phyloP scores from a whole-genome alignment of 2,797 vertebrate genomes.

The Dermochelys coriacea region DNA sequence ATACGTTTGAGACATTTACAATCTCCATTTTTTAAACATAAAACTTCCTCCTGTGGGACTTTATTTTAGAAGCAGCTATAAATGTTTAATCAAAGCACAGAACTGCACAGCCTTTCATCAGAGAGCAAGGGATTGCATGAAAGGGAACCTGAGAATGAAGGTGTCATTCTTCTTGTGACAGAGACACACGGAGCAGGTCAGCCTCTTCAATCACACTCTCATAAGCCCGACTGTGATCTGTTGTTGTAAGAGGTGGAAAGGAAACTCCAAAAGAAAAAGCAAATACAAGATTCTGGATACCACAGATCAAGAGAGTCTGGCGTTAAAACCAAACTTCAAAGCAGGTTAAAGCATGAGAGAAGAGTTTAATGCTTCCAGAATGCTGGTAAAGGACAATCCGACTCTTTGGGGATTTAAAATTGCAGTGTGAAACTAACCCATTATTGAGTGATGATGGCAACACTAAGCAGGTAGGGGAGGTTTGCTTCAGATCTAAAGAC shows the following conservation, averaged over 20 bases:
- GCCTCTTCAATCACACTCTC: too few species aligned
- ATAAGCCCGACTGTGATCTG: too few species aligned
- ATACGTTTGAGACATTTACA: too few species aligned
- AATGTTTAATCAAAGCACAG: not conserved
- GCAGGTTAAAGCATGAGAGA: conserved; percentile 75
- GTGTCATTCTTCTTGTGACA: too few species aligned
- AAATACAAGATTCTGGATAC: conserved; percentile 96
- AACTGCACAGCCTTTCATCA: not conserved
- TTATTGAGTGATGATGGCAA: not conserved
- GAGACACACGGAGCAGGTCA: too few species aligned
- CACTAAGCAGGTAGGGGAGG: not conserved
- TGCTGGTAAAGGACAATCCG: conserved; percentile 12
- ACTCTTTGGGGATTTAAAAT: not conserved
- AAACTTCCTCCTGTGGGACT: not conserved
- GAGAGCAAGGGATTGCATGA: not conserved
- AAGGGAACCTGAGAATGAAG: not conserved
- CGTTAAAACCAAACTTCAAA: conserved; percentile 87
- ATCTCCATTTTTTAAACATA: not conserved
- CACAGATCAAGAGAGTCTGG: conserved; percentile 91
- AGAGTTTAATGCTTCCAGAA: not conserved
- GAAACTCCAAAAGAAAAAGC: conserved; percentile 94
- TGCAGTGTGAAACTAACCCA: not conserved
- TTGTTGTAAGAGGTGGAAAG: conserved; percentile 82
- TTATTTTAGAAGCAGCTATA: not conserved
- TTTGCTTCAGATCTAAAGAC: not conserved